These are phyloP conservation scores for Ormia ochracea DNA, from an alignment of 2,888 invertebrate genomes.

Conservation along the genomic window DNA sequence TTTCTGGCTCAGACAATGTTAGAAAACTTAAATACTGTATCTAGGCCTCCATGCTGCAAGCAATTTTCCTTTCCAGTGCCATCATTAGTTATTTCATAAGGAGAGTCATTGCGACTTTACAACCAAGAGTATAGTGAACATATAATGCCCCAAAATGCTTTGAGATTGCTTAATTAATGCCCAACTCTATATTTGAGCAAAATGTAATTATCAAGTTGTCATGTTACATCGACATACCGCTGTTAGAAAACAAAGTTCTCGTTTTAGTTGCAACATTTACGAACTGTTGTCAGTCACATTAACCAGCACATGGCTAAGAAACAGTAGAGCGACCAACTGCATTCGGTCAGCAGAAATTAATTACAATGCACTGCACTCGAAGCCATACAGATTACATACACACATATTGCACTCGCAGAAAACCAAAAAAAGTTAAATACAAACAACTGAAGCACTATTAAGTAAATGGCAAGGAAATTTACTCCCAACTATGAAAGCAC, in stretches of 20 bases:
- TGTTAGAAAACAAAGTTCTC: conserved; percentile 6
- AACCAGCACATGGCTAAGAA: conserved; percentile 13
- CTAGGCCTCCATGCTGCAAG: no score
- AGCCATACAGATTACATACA: background rate
- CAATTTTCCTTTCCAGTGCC: no score
- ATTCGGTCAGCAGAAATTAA: conserved; percentile 18
- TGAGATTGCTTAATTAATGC: no score
- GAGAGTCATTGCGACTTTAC: no score
- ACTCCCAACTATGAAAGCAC: background rate
- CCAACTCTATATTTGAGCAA: no score
- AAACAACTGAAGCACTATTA: conserved; percentile 1
- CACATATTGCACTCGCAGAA: background rate
- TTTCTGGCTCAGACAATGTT: no score
- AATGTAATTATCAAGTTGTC: no score
- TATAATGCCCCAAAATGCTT: no score
- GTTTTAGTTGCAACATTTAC: background rate
- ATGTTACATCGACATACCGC: background rate
- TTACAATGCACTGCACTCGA: conserved; percentile 10
- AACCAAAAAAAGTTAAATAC: background rate
- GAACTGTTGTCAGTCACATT: conserved; percentile 22
- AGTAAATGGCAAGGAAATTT: conserved; percentile 10
- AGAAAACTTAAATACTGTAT: no score
- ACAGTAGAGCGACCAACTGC: conserved; percentile 13
- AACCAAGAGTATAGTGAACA: no score
- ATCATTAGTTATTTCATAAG: no score